Percentiles rank a stretch among this genome's conserved stretches.
Evolutionary conservation across 1,140 invertebrate genomes (phyloP).

Genomic region (Druon quercuslanigerum): DNA sequence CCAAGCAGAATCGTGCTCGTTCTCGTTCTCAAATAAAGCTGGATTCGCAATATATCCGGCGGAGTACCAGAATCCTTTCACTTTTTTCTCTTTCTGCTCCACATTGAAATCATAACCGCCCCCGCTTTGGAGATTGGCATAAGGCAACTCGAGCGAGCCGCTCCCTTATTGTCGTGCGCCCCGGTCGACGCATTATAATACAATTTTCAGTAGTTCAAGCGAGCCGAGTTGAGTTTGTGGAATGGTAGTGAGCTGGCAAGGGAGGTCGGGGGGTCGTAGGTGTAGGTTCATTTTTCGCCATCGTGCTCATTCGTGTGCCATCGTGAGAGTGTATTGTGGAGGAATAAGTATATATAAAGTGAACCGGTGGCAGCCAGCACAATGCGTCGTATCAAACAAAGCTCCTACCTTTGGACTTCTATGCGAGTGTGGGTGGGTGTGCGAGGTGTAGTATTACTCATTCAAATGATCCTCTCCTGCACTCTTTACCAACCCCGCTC

Average conservation of each 20-base stretch:
- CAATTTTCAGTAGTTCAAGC: conserved; percentile 67
- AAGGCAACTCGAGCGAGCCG: conserved; percentile 69
- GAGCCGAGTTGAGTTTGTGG: conserved; percentile 40
- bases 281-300: conserved; percentile 3
- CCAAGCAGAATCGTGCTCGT: conserved; percentile 1
- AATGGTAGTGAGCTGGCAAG: conserved; percentile 30
- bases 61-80: conserved; percentile 35
- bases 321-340: conserved; percentile 46
- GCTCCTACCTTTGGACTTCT: conserved; percentile 65
- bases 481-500: conserved; percentile 39
- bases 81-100: conserved; percentile 42
- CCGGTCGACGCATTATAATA: conserved; percentile 70
- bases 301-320: conserved; percentile 47
- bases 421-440: conserved; percentile 71
- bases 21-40: not conserved
- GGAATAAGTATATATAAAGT: conserved; percentile 66
- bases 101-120: conserved; percentile 70
- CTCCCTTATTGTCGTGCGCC: conserved; percentile 65
- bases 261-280: conserved; percentile 41
- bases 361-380: conserved; percentile 71
- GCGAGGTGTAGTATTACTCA: conserved; percentile 76
- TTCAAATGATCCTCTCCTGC: conserved; percentile 74
- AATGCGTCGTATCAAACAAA: conserved; percentile 75
- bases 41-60: conserved; percentile 14
- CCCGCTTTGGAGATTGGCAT: conserved; percentile 69